These are phyloP conservation scores for Coptodon bakossiorum DNA, from an alignment of 2,113 vertebrate genomes.

Conservation along the genomic window DNA sequence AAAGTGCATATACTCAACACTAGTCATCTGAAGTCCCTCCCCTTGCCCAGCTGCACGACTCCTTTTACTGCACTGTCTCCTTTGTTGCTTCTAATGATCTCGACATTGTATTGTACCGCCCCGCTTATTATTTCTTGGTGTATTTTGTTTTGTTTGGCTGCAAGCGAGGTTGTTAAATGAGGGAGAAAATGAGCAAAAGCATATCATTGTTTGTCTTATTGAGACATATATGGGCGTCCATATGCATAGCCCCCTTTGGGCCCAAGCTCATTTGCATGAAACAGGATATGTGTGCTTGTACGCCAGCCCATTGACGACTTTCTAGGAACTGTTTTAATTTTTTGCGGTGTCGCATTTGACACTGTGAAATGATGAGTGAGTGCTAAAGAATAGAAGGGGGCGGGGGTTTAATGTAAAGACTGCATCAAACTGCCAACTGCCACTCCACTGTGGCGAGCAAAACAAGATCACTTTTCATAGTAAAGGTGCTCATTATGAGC, in stretches of 20 bases:
- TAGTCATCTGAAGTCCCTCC: conserved; percentile 9
- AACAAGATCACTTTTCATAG: neutral
- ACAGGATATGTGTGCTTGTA: conserved; percentile 8
- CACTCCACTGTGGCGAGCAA: neutral
- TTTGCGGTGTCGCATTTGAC: neutral
- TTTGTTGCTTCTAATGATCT: conserved; percentile 50
- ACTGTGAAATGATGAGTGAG: neutral
- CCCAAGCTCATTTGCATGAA: conserved; percentile 49
- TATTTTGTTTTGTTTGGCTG: conserved; percentile 9
- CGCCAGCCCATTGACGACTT: neutral
- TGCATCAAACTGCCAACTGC: neutral
- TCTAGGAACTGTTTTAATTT: conserved; percentile 21
- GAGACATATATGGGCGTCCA: conserved; percentile 11
- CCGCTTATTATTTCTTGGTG: neutral
- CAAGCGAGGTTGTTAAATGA: conserved; percentile 43
- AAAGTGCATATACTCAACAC: conserved; percentile 20
- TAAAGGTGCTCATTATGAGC: neutral
- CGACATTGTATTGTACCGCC: conserved; percentile 18
- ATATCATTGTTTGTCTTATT: conserved; percentile 29
- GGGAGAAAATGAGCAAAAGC: conserved; percentile 50
- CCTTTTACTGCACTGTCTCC: neutral
- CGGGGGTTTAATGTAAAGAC: neutral
- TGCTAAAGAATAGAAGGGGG: neutral
- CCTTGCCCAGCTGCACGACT: neutral
- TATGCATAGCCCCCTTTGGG: neutral